Evolutionary conservation across 2,888 invertebrate species (phyloP), one percentile per base, ranked within the genome.

Genomic region (Helicoverpa assulta): DNA sequence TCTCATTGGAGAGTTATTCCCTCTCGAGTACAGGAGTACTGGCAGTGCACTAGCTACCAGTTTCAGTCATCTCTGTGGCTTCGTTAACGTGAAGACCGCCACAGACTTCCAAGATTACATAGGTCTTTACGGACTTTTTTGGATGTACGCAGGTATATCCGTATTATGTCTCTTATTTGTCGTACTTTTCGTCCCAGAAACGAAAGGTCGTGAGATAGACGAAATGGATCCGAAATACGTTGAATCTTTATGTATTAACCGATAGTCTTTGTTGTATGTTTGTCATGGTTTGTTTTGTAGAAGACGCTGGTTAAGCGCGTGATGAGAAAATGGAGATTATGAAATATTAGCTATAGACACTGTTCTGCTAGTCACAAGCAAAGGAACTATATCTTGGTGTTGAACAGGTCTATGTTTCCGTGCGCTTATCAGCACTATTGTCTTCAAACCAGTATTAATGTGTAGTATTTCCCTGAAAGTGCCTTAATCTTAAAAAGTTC

Each of bases 191-290:
- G 98, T 99, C 5, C 99, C 99, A 0, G 99, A 99, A 94, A 99
- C 99, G 8, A 98, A 98, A 90, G 99, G 99, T 2, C 97, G 97
- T 73, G 98, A 98, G 86, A 96, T 99, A 81, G 98, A 98, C 87
- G 98, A 99, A 92, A 98, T 99, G 97, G 97, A 98, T 87, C 97
- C 97, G 3, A 96, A 97, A 76, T 97, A 96, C 84, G 96, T 96
- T 0, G 96, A 95, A 86, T 96, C 96, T 10, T 89, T 96, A 65
- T 96, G 95, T 87, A 96, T 96, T 75, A 96, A 96, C 85, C 96
- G 96, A 94, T 96, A 95, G 91, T 91, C 82, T 81, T 80, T 29
- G 19, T 18, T 68, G 33, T 63, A 55, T 33, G 19, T 63, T 61
- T 40, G 54, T 52, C 14, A 47, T 70, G 84, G 70, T 58, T 72